Base-by-base conservation (phyloP, 2,888 invertebrate genomes). In the Capitulum mitella region DNA sequence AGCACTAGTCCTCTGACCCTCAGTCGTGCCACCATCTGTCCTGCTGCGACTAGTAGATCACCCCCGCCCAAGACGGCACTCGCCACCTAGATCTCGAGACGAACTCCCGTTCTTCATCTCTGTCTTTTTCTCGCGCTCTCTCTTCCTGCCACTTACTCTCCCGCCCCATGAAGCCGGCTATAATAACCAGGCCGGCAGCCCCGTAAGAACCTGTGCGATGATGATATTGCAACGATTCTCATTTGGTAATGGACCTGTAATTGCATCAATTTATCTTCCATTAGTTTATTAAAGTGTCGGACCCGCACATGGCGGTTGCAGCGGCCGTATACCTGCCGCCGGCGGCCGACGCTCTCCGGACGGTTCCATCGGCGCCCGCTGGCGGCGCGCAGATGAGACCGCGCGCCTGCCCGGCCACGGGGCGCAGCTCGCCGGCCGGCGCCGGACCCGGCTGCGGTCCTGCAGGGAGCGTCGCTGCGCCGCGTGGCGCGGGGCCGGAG, bases 221-320 rank as follows among this genome's bases (percentile, higher is more conserved):
- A 70, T 70, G 70, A 70, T 70, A 70, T 70, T 70, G 70, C 70
- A 70, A 70, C 70, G 70, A 70, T 70, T 70, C 70, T 70, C 70
- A 70, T 70, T 70, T 70, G 70, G 70, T 70, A 70, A 70, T 70
- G 70, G 70, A 70, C 70, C 70, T 32, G 70, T 70, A 70, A 70
- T 70, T 70, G 70, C 70, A 32, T 70, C 70, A 70, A 70, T 70
- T 70, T 70, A 70, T 70, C 70, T 70, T 70, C 70, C 70, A 70
- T 70, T 70, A 70, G 70, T 70, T 70, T 70, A 70, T 70, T 70
- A 70, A 70, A 70, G 70, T 37, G 70, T 34, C 70, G 70, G 70
- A 22, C 16, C 29, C 29, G 70, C 70, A 70, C 70, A 70, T 70
- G 70, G 70, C 37, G 70, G 70, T 37, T 70, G 34, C 70, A 37